Evolutionary conservation across 2,888 invertebrate species (phyloP).

Genomic region (Eilema depressum): DNA sequence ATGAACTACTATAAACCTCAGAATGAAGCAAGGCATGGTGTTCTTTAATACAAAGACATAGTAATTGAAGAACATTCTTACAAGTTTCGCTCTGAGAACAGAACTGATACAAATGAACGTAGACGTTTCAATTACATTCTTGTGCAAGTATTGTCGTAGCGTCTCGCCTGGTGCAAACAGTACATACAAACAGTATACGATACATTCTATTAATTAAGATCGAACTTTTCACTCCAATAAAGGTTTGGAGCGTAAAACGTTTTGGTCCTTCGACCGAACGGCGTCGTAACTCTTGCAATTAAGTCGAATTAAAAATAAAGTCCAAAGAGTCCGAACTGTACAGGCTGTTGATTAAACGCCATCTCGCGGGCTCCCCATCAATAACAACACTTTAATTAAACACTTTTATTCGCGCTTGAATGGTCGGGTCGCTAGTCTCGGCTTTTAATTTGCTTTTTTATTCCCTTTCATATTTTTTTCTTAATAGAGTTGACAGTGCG

Average conservation of each 20-base stretch:
- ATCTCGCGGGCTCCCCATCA: slow-evolving; percentile 84
- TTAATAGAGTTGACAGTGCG: slow-evolving; percentile 66
- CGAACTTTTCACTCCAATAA: slow-evolving; percentile 67
- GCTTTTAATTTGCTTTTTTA: slow-evolving; percentile 78
- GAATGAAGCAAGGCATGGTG: background rate
- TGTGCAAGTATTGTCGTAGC: slow-evolving; percentile 77
- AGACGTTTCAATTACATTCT: slow-evolving; percentile 85
- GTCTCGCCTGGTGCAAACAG: slow-evolving; percentile 51
- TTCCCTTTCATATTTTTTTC: slow-evolving; percentile 58
- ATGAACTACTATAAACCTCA: background rate
- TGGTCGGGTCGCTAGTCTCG: slow-evolving; percentile 71
- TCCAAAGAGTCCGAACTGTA: slow-evolving; percentile 67
- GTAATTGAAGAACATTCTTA: slow-evolving; percentile 33
- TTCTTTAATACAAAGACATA: slow-evolving; percentile 5
- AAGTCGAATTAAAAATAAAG: slow-evolving; percentile 84
- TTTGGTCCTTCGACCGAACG: slow-evolving; percentile 64
- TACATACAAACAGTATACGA: slow-evolving; percentile 52
- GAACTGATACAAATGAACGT: slow-evolving; percentile 79
- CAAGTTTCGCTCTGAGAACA: slow-evolving; percentile 47
- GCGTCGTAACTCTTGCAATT: slow-evolving; percentile 83
- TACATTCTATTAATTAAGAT: slow-evolving; percentile 67
- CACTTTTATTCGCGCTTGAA: slow-evolving; percentile 83
- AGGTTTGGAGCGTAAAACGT: slow-evolving; percentile 73
- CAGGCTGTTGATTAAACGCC: slow-evolving; percentile 83
- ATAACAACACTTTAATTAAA: slow-evolving; percentile 86